A percentile compares a stretch with the other conserved stretches of the same genome.
phyloP scores from a whole-genome alignment of 2,113 vertebrate genomes.

The Albula glossodonta region DNA sequence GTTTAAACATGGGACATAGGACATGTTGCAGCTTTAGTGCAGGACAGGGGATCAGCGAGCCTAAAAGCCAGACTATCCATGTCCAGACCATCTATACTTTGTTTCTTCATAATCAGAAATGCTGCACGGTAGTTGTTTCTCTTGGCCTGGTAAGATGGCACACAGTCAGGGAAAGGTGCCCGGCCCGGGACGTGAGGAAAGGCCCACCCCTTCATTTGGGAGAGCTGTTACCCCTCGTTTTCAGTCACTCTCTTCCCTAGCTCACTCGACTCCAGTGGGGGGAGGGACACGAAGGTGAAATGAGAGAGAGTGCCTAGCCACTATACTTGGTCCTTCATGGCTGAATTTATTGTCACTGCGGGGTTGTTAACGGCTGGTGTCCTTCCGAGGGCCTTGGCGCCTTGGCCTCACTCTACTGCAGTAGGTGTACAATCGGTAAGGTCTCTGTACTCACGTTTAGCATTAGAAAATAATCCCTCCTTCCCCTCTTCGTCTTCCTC shows the following conservation, averaged over 20 bases:
- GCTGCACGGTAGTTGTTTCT: background rate
- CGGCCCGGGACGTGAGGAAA: no score
- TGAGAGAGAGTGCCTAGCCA: background rate
- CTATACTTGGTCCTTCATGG: background rate
- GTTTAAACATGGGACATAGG: no score
- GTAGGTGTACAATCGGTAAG: conserved; percentile 30
- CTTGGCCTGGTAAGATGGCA: background rate
- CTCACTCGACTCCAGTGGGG: background rate
- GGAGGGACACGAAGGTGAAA: background rate
- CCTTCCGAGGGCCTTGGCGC: conserved; percentile 33
- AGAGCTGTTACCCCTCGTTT: background rate
- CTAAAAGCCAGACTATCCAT: background rate
- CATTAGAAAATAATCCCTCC: conserved; percentile 56
- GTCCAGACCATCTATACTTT: background rate
- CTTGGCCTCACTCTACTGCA: conserved; percentile 36
- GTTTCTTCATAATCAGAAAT: background rate
- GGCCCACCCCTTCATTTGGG: no score
- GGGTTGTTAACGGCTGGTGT: background rate
- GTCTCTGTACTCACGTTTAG: conserved; percentile 17
- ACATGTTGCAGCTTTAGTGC: background rate
- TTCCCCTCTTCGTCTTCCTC: conserved; percentile 14
- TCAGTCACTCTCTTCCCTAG: background rate
- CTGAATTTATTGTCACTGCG: background rate
- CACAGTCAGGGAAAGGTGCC: background rate
- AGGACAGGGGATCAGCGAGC: no score